Evolutionary conservation across 2,113 vertebrate species (phyloP).

Genomic region (Percopsis transmontana): DNA sequence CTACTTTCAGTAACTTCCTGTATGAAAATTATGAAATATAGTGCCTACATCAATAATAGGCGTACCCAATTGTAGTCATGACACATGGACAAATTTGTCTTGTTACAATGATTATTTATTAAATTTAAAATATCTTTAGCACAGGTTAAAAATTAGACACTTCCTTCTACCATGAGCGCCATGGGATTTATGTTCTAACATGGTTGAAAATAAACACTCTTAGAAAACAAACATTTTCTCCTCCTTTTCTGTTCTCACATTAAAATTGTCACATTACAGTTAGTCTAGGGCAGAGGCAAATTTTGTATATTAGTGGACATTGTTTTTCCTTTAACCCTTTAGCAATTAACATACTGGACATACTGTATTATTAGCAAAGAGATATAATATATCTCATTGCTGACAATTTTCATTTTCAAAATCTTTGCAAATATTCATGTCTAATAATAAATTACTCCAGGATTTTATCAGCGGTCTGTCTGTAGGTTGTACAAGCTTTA

Average conservation of each 20-base stretch:
- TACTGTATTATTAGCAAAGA: constrained; percentile 37
- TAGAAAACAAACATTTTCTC: constrained; percentile 59
- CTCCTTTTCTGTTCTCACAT: constrained; percentile 34
- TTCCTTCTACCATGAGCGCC: constrained; percentile 75
- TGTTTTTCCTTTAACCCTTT: constrained; percentile 14
- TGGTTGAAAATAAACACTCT: constrained; percentile 78
- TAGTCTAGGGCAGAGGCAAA: constrained; percentile 72
- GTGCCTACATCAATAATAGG: background rate
- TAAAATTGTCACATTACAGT: constrained; percentile 60
- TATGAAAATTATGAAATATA: background rate
- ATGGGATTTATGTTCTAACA: constrained; percentile 69
- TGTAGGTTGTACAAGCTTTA: constrained; percentile 6
- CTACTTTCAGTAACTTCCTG: background rate
- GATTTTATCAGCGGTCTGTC: constrained; percentile 38
- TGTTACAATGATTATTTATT: constrained; percentile 85
- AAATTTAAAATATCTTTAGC: constrained; percentile 85
- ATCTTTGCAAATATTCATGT: constrained; percentile 42
- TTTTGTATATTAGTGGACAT: constrained; percentile 58
- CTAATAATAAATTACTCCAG: constrained; percentile 5
- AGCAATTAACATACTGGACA: constrained; percentile 30
- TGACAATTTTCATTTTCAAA: constrained; percentile 30
- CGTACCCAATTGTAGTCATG: constrained; percentile 16
- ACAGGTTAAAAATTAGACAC: constrained; percentile 83
- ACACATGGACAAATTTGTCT: constrained; percentile 54
- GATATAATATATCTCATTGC: constrained; percentile 9